Base-by-base conservation (phyloP, 2,888 invertebrate genomes). In the Cantharis flavilabris region DNA sequence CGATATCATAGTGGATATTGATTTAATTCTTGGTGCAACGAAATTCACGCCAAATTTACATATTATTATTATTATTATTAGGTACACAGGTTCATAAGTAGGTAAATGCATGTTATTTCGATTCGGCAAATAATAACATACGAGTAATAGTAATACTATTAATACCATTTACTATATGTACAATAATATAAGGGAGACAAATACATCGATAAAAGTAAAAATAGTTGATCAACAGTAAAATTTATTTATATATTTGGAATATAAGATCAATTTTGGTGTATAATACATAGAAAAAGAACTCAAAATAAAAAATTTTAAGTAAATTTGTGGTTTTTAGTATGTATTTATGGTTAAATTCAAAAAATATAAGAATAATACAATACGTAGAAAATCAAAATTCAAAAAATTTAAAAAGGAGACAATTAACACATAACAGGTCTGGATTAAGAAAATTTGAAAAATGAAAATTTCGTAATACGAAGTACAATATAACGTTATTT, bases 231-330 rank as follows among this genome's bases (percentile, higher is more conserved):
- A 81, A 80, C 77, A 81, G 81, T 82, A 79, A 81, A 77, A 79
- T 81, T 62, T 82, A 79, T 81, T 62, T 82, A 84, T 84, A 82
- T 83, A 84, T 84, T 83, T 73, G 78, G 73, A 76, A 81, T 79
- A 82, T 83, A 84, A 85, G 84, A 86, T 82, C 86, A 88, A 89
- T 88, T 87, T 86, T 86, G 86, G 85, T 87, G 87, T 85, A 85
- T 86, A 83, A 86, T 87, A 87, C 87, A n/a, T n/a, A n/a, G n/a
- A n/a, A n/a, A n/a, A n/a, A n/a, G n/a, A n/a, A n/a, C n/a, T n/a
- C n/a, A n/a, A n/a, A n/a, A n/a, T n/a, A n/a, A n/a, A n/a, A n/a
- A n/a, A n/a, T n/a, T n/a, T n/a, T n/a, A n/a, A n/a, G n/a, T n/a
- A n/a, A n/a, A n/a, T n/a, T n/a, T n/a, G n/a, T n/a, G n/a, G n/a